Percentiles rank a stretch among this genome's conserved stretches.
Conservation (phyloP, 2,888 invertebrate species). For the Onthophagus sagittarius region DNA sequence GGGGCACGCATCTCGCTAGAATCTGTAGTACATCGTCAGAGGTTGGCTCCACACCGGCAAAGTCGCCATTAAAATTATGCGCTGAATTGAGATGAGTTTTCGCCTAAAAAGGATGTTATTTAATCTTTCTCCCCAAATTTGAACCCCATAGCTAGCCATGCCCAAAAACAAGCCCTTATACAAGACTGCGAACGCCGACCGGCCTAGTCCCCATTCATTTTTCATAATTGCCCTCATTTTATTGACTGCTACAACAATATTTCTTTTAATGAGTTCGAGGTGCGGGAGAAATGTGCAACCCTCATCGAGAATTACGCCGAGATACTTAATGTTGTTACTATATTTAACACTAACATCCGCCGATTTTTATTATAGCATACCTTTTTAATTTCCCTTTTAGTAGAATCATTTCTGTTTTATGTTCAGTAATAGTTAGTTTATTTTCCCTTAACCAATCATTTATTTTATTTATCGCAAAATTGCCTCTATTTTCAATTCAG, state of each 20-base stretch:
- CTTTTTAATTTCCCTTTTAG: slow-evolving; percentile 7
- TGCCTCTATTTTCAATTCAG: neutral
- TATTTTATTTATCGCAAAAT: neutral
- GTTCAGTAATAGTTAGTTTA: neutral
- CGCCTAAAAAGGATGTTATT: neutral
- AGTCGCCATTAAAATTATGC: neutral
- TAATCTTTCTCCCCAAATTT: neutral
- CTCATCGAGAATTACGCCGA: slow-evolving; percentile 11
- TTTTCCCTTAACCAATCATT: neutral
- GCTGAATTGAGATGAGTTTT: neutral
- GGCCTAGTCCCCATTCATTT: no score
- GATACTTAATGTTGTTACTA: neutral
- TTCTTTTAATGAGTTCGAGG: no score
- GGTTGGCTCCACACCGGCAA: slow-evolving; percentile 5
- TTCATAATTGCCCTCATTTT: no score
- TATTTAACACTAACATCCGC: neutral
- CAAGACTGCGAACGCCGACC: no score
- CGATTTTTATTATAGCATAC: neutral
- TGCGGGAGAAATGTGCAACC: neutral
- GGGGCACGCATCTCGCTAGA: neutral
- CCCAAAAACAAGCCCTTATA: neutral
- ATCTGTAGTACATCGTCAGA: slow-evolving; percentile 15
- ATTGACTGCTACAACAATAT: no score
- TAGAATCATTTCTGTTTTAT: slow-evolving; percentile 8
- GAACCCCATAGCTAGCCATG: slow-evolving; percentile 6